Evolutionary conservation across 2,797 vertebrate species (phyloP).

Genomic region (Sebastes oblongus): DNA sequence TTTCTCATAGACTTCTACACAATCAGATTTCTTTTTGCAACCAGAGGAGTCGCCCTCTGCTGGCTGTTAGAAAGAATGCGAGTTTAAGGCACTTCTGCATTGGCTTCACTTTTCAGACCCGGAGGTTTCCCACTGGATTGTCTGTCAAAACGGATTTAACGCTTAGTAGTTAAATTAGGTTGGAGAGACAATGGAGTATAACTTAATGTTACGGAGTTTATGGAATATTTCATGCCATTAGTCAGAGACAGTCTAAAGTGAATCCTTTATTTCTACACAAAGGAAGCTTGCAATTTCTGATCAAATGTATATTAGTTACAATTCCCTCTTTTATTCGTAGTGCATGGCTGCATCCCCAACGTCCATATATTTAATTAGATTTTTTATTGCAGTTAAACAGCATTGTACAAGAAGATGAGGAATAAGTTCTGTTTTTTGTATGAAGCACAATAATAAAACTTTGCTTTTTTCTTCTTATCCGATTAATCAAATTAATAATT

Average conservation of each 20-base stretch:
- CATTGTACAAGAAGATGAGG: neutral
- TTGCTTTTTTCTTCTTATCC: neutral
- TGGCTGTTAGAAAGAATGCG: too few relatives aligned
- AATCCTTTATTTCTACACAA: too few relatives aligned
- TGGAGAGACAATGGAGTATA: neutral
- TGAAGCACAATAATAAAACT: neutral
- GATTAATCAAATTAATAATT: neutral
- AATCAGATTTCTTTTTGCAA: too few relatives aligned
- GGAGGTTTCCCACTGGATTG: too few relatives aligned
- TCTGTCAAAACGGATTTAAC: neutral
- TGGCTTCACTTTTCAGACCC: too few relatives aligned
- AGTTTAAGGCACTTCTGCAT: too few relatives aligned
- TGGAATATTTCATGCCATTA: neutral
- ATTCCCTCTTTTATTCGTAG: neutral
- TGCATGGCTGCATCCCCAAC: neutral
- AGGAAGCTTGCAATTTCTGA: too few relatives aligned
- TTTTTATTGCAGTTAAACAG: neutral
- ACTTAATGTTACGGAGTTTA: neutral
- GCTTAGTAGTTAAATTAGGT: neutral
- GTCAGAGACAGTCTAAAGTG: neutral
- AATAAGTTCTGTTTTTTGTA: neutral
- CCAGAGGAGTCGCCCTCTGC: too few relatives aligned
- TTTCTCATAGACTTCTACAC: too few relatives aligned
- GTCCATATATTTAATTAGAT: accelerated
- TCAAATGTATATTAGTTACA: too few relatives aligned